Evolutionary conservation across 2,113 vertebrate genomes (phyloP).

Genomic region (Deroptyus accipitrinus): DNA sequence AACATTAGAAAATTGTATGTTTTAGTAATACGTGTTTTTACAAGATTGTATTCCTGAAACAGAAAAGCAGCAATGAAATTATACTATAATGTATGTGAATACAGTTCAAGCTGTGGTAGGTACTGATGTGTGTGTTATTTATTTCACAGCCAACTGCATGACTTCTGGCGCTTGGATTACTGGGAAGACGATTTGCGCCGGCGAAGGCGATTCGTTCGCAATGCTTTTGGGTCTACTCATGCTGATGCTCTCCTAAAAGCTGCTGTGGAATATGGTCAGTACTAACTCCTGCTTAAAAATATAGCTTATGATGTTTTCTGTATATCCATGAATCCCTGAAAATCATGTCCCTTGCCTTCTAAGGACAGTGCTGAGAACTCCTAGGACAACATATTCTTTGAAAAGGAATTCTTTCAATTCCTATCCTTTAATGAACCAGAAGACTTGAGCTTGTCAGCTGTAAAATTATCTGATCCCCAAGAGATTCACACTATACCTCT

Average conservation of each 20-base stretch:
- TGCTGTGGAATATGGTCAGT: conserved; percentile 92
- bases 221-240: conserved; percentile 94
- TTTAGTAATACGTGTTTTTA: conserved; percentile 34
- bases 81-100: conserved; percentile 1
- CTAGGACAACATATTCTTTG: neutral
- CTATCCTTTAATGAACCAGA: neutral
- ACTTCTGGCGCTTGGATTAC: conserved; percentile 99
- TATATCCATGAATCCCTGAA: neutral
- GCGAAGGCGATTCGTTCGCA: conserved; percentile 92
- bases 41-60: conserved; percentile 11
- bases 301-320: neutral
- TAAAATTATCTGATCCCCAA: conserved; percentile 8
- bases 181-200: conserved; percentile 98
- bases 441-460: neutral
- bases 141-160: conserved; percentile 85
- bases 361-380: neutral
- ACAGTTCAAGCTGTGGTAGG: neutral
- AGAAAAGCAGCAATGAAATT: conserved; percentile 24
- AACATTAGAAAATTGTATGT: neutral
- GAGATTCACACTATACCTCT: neutral
- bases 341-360: neutral
- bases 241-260: conserved; percentile 87
- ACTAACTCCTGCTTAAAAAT: neutral
- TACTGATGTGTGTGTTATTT: conserved; percentile 41
- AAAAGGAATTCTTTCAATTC: neutral